Evolutionary conservation across 2,113 vertebrate genomes (phyloP).

Genomic region (Otocyon megalotis): DNA sequence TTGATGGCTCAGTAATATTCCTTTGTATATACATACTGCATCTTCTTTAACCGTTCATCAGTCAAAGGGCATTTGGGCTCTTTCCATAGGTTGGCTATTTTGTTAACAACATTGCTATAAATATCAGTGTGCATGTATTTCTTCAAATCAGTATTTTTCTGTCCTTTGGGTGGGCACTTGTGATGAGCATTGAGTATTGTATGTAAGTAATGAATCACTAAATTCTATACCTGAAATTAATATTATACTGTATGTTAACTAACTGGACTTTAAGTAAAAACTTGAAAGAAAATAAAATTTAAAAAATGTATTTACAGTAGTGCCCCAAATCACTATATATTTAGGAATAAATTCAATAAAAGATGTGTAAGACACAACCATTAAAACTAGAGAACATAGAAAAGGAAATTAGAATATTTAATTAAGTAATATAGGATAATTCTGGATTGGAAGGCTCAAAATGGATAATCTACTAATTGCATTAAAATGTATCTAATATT

Average conservation of each 20-base stretch:
- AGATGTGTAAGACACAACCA: not conserved
- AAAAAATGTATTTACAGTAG: not conserved
- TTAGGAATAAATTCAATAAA: not conserved
- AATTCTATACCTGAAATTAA: not conserved
- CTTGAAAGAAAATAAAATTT: not conserved
- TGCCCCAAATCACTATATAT: not conserved
- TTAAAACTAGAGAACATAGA: not conserved
- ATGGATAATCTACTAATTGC: not conserved
- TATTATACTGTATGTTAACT: not conserved
- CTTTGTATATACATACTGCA: not conserved
- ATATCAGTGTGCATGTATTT: not conserved
- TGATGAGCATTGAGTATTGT: not conserved
- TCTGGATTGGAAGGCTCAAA: not conserved
- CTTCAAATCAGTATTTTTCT: not conserved
- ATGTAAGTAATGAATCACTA: not conserved
- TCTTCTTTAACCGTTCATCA: not conserved
- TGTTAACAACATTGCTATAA: not conserved
- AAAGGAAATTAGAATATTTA: not conserved
- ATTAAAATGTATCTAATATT: not conserved
- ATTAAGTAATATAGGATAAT: not conserved
- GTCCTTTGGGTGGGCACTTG: not conserved
- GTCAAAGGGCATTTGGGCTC: not conserved
- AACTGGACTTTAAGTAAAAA: not conserved
- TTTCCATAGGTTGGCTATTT: not conserved
- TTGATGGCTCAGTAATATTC: not conserved